Base-by-base conservation (phyloP, 2,888 invertebrate genomes). In the Torymus tubicola region DNA sequence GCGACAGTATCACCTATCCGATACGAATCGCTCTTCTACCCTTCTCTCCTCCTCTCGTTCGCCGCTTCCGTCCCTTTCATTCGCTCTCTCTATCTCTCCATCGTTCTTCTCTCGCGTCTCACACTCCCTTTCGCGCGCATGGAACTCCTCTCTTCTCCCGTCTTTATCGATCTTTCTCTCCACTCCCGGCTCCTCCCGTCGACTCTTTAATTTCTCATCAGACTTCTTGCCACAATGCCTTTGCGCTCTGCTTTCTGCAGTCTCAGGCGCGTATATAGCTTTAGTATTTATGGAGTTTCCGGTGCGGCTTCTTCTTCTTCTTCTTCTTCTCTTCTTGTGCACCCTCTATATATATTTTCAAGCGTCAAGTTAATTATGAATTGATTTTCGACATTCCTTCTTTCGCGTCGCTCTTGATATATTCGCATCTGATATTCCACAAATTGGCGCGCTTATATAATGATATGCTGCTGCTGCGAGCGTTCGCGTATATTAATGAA, bases 171-270 rank as follows among this genome's bases (percentile, higher is more conserved):
- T 71, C 65, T 74, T 18, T 57, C 12, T 16, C 58, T n/a, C 1
- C 60, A 14, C 55, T 42, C n/a, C n/a, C 42, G 18, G 3, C 64
- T 8, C 57, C 58, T n/a, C n/a, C n/a, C n/a, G n/a, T n/a, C 53
- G 42, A 42, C 71, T 76, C 72, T 71, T 76, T 76, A 75, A 77
- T 77, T 77, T 77, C 57, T 73, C 61, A 71, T 72, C 61, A 16
- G 52, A 16, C 31, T 73, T 63, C 63, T 55, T 57, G 42, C 50
- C 24, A 24, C 70, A 57, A 16, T 50, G 14, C 31, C 71, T 63
- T 2, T 14, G 67, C 57, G 16, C 18, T 3, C 21, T 14, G 16
- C 18, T 3, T 42, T 14, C 57, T 74, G 42, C 42, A 42, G 31
- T 4, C n/a, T n/a, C n/a, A n/a, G 31, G 4, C 31, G 5, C n/a